Evolutionary conservation across 1,140 invertebrate genomes (phyloP).

Genomic region (Eumaeus atala): DNA sequence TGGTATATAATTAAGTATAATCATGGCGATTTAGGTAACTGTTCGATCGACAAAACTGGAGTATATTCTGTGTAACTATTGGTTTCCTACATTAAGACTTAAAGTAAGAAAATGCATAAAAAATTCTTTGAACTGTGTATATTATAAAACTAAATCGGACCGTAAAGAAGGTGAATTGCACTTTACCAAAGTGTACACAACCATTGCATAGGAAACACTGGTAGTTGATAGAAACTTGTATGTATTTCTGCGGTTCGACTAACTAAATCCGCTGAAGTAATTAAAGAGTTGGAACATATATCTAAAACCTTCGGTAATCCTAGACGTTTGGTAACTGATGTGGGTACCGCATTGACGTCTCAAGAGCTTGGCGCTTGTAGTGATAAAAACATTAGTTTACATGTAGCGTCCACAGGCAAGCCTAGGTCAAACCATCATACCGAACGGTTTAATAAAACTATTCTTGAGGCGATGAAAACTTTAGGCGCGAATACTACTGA

Average conservation of each 20-base stretch:
- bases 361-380: neutral
- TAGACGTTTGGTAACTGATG: conserved; percentile 8
- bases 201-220: conserved; percentile 6
- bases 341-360: conserved; percentile 5
- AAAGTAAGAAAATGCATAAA: conserved; percentile 6
- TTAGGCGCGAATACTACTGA: conserved; percentile 1
- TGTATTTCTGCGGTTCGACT: conserved; percentile 1
- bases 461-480: neutral
- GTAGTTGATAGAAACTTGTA: conserved; percentile 11
- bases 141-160: conserved; percentile 4
- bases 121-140: conserved; percentile 6
- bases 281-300: conserved; percentile 4
- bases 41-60: conserved; percentile 7
- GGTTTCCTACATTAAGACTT: conserved; percentile 6
- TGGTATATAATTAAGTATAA: conserved; percentile 9
- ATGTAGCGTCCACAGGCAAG: neutral
- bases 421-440: neutral
- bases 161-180: neutral
- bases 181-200: conserved; percentile 7
- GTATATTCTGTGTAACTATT: neutral
- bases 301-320: conserved; percentile 13
- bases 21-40: conserved; percentile 7
- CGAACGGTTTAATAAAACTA: conserved; percentile 3
- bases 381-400: neutral
- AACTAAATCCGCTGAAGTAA: neutral